Conservation (phyloP, 2,113 vertebrate species). For the Colaptes auratus region DNA sequence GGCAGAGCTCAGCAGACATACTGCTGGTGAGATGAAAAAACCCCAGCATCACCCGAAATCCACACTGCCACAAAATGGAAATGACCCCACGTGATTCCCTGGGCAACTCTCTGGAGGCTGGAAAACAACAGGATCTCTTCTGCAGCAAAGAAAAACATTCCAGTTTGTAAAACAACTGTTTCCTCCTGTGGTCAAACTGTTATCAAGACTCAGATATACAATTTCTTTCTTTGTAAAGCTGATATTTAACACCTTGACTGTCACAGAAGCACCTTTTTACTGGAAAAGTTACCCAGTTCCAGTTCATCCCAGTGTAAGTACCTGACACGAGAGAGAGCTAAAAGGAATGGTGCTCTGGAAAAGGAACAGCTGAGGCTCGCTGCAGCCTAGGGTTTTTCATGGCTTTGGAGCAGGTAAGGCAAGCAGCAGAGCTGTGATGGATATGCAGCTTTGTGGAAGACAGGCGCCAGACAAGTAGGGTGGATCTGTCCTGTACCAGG, state of each 20-base stretch:
- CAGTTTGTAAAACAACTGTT: not conserved
- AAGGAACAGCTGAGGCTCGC: not conserved
- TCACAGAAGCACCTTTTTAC: not conserved
- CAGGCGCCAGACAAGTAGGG: rapidly evolving
- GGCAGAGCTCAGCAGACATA: not conserved
- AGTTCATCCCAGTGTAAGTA: not conserved
- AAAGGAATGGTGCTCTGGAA: not conserved
- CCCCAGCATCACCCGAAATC: not conserved
- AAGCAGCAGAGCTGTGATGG: not conserved
- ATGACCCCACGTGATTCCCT: not conserved
- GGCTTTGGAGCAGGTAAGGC: not conserved
- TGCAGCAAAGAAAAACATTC: not conserved
- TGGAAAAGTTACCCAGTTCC: not conserved
- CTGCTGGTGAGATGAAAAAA: not conserved
- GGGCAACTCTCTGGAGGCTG: not conserved
- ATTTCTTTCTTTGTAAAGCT: not conserved
- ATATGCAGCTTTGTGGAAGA: not conserved
- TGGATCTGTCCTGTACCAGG: not conserved
- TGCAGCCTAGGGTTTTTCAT: not conserved
- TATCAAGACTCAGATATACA: not conserved
- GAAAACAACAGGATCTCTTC: not conserved
- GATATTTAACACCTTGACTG: not conserved
- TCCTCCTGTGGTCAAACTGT: not conserved
- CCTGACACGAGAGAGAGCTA: not conserved
- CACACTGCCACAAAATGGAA: not conserved